Base-by-base conservation (phyloP, 2,888 invertebrate genomes). In the Sphaerophoria taeniata region DNA sequence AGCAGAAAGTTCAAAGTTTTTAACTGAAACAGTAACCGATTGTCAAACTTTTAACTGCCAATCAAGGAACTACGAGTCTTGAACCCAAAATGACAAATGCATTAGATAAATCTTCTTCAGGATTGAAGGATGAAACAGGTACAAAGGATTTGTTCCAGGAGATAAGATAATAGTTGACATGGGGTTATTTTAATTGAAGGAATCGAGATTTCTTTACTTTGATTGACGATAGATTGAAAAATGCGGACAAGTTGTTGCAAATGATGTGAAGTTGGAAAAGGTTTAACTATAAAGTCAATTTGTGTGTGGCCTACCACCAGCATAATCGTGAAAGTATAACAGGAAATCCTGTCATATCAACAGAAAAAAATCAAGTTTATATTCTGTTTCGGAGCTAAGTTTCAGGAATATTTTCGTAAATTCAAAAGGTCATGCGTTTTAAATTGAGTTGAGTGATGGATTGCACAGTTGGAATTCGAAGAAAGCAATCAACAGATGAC, bases 11-110 rank as follows among this genome's bases (percentile, higher is more conserved):
- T 43, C 39, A 12, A 60, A 36, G 39, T 60, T 43, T 60, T 60
- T 43, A 60, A 60, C 39, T 60, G 60, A 60, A 60, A n/a, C n/a
- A n/a, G 12, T 60, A 39, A 60, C 60, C 43, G 43, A 43, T 43
- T 60, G 60, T 60, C 60, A 60, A 39, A 39, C 24, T 1, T 24
- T 2, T 24, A 24, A 24, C 24, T 60, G 16, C 24, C 60, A 16
- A 60, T 14, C 16, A 60, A 24, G 39, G 24, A 24, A 24, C 16
- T 58, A 16, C 16, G 7, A 16, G 12, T 24, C 24, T 24, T 24
- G 39, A 7, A 31, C 24, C 34, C 56, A 2, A 24, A 24, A 56
- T 3, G 11, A 7, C 43, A 43, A 3, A 9, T 56, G 56, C 14
- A 14, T 56, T 34, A 56, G 14, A 56, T 34, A 56, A 56, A 56